These are phyloP conservation scores for Manduca sexta DNA, from an alignment of 1,140 invertebrate species.

Conservation along the genomic window DNA sequence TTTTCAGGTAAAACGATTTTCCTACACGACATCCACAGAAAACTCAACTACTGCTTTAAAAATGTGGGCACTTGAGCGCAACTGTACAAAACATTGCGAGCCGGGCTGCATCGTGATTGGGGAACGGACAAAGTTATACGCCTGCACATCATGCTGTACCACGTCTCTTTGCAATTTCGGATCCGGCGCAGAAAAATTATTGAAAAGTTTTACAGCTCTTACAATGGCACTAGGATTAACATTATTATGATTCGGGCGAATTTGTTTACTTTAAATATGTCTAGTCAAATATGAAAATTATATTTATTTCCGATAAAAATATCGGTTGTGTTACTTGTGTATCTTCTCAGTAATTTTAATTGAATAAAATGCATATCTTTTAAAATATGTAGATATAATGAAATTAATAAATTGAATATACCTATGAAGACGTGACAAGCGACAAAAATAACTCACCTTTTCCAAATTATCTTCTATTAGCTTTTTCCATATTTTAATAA, in stretches of 20 bases:
- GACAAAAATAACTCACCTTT: too few relatives aligned
- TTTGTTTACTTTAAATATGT: background rate
- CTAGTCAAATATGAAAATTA: too few relatives aligned
- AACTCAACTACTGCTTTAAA: slow-evolving; percentile 82
- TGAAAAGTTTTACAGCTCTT: too few relatives aligned
- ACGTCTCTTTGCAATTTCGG: slow-evolving; percentile 85
- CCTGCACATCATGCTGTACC: slow-evolving; percentile 87
- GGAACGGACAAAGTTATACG: slow-evolving; percentile 88
- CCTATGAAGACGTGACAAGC: too few relatives aligned
- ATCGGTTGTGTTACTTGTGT: too few relatives aligned
- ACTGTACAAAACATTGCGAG: slow-evolving; percentile 87
- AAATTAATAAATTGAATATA: too few relatives aligned
- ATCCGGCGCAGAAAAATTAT: slow-evolving; percentile 53
- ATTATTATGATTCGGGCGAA: background rate
- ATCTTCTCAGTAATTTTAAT: too few relatives aligned
- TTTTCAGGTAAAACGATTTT: slow-evolving; percentile 84
- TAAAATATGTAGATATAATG: too few relatives aligned
- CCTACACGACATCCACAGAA: slow-evolving; percentile 86
- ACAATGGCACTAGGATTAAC: background rate
- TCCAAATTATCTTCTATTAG: too few relatives aligned
- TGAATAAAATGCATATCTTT: too few relatives aligned
- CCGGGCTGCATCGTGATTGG: slow-evolving; percentile 90
- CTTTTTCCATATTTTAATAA: too few relatives aligned
- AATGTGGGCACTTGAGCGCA: slow-evolving; percentile 87
- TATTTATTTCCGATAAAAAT: too few relatives aligned